Evolutionary conservation across 2,113 vertebrate genomes (phyloP), one percentile per base, ranked within the genome.

Genomic region (Camarhynchus parvulus): DNA sequence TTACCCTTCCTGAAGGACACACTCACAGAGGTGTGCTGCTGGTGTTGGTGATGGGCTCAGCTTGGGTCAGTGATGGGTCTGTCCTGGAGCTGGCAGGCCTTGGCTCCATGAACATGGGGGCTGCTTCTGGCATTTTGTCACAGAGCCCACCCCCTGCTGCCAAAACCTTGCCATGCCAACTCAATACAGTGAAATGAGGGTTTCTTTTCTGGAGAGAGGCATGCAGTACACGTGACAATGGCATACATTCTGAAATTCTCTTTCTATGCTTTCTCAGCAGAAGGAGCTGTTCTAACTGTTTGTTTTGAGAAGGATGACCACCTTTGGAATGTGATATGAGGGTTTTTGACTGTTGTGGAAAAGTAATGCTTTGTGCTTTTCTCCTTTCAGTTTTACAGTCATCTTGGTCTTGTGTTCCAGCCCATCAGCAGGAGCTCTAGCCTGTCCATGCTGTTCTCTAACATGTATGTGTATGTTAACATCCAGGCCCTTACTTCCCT

Each of bases 211-310:
- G 23, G 37, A 49, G 20, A 5, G 53, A 27, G 50, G 44, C 28
- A 18, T 1, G 16, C 0, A 4, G 25, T 66, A 33, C 22, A 16
- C 0, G 3, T 18, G 42, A 49, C 39, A 28, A 4, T 6, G 27
- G 20, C 30, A 13, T 19, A 20, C 30, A 56, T 72, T 52, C 46
- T 47, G 41, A 42, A 70, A 33, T 35, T 61, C 35, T 50, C 47
- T 30, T 55, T 70, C 35, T 44, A 1, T 25, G 3, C 28, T 41
- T 87, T 28, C 23, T 74, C 21, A 68, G 61, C 21, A 39, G 72
- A 44, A 64, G 28, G 13, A 73, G 8, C 11, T 11, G 3, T 39
- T 87, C 31, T 30, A 15, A 23, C 20, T n/a, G 11, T 15, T 24
- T 10, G 5, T 64, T 64, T 64, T 83, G 53, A 59, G 55, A 28